Base-by-base conservation (phyloP, 2,113 vertebrate genomes). In the Lasiurus borealis region DNA sequence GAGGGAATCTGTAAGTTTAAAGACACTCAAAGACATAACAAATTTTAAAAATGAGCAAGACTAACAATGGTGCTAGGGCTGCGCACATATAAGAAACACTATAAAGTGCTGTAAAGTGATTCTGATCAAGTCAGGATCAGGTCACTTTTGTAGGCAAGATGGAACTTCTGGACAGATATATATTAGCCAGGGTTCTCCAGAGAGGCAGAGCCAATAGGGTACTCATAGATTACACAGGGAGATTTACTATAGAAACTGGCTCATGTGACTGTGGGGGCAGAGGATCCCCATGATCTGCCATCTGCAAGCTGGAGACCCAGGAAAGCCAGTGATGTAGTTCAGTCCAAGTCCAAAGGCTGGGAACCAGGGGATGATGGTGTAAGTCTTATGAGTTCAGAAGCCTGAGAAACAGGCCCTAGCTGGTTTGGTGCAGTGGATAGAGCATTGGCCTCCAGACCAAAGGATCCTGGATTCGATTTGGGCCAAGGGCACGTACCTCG, bases 11-110 rank as follows among this genome's bases (percentile, higher is more conserved):
- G 6, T 44, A 44, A 91, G 27, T 88, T 81, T 94, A 82, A 46
- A 89, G 69, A 87, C 29, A 75, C 23, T 50, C 92, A 78, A 76
- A 59, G 72, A 57, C 16, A 84, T 19, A 62, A 4, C 15, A 68
- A 19, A 57, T 57, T 62, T 84, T 31, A 46, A 78, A 87, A 83
- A 72, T 82, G 10, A 78, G 31, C n/a, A 89, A 94, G 50, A 92
- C 25, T 75, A 85, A 69, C 5, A 59, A 34, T 3, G 66, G 23
- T n/a, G 54, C 16, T 87, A 78, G 71, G 27, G 36, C 34, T 34
- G 8, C 7, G 64, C 15, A 77, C 27, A 71, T 34, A 8, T 8
- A 69, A 5, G 14, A 14, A 62, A 72, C 31, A 88, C 13, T 46
- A 71, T 84, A 73, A 81, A 78, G 88, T 29, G 18, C 75, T 86